Base-by-base conservation (phyloP, 2,797 vertebrate species). In the Poliocrania exsul region DNA sequence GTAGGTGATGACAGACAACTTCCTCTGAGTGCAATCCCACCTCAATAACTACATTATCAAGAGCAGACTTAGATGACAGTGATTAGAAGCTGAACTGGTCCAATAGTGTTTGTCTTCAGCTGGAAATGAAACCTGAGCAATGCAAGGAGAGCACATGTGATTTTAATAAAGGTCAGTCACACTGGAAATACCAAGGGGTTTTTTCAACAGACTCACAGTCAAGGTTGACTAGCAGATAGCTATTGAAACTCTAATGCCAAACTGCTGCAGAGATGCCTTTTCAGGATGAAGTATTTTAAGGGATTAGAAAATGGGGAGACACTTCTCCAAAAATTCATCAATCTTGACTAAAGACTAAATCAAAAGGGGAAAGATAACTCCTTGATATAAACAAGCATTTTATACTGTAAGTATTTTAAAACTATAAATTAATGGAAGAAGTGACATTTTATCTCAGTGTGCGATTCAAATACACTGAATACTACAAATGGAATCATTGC, bases 1-100 rank as follows among this genome's bases (percentile, higher is more conserved):
- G 81, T 10, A 90, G 90, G 96, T 61, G 89, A 93, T 88, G 95
- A 97, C 72, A 84, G 80, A 95, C 70, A 84, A 21, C 77, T 94
- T 93, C 91, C 94, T 90, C 46, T 0, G 0, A 24, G 16, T 6
- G 35, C 93, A 74, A 21, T 47, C 69, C 50, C 86, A 70, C 66
- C 89, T 89, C 91, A 92, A 25, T 82, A 72, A 81, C 90, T 57
- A 49, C 95, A 67, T 69, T 95, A 96, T 92, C 50, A 89, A 96
- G 57, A 92, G 71, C 91, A 95, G 94, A 56, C 83, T 67, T 67
- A 80, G 94, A 94, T 86, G 91, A 86, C 79, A 85, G 60, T 42
- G 78, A 94, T 38, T 92, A 80, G 81, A 95, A 95, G 92, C 38
- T 5, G 24, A 81, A 81, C 78, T 38, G 38, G 57, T 44, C 82